Base-by-base conservation (phyloP, 2,888 invertebrate species). In the Rhynchonema sp. region DNA sequence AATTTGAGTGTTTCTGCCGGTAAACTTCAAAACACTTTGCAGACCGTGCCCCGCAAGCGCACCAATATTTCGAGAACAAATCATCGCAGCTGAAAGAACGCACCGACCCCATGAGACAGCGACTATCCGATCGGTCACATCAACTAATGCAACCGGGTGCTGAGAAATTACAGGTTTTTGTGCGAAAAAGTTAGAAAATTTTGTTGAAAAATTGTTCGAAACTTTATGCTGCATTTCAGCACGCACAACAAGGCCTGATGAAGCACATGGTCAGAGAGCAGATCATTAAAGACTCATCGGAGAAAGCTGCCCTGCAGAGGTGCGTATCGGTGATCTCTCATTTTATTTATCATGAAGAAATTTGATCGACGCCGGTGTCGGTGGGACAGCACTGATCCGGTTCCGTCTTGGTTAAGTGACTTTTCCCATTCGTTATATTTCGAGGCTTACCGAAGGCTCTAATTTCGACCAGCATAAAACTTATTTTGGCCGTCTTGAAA, bases 281-380 rank as follows among this genome's bases (percentile, higher is more conserved):
- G 23, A n/a, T n/a, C n/a, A 59, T 55, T 17, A 67, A 60, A 59
- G 61, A 60, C 20, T 66, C 61, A 13, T 60, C 64, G 55, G 30
- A 68, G 60, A 57, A 66, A 30, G 69, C 70, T 3, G 67, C 62
- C 26, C 67, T 66, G 55, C 69, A 69, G 57, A 66, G 64, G 69
- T 66, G 55, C n/a, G 61, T n/a, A n/a, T n/a, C n/a, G n/a, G n/a
- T n/a, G n/a, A n/a, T n/a, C n/a, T n/a, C n/a, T n/a, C n/a, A n/a
- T n/a, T n/a, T n/a, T n/a, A n/a, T n/a, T n/a, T n/a, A n/a, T n/a
- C n/a, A n/a, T n/a, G n/a, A n/a, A n/a, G n/a, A n/a, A n/a, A n/a
- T n/a, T n/a, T n/a, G n/a, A n/a, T n/a, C n/a, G n/a, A n/a, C n/a
- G n/a, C n/a, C n/a, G n/a, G n/a, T n/a, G n/a, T n/a, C n/a, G n/a